Percentiles rank a stretch among this genome's conserved stretches.
phyloP scores from a whole-genome alignment of 2,113 vertebrate species.

The Eulemur macaco region DNA sequence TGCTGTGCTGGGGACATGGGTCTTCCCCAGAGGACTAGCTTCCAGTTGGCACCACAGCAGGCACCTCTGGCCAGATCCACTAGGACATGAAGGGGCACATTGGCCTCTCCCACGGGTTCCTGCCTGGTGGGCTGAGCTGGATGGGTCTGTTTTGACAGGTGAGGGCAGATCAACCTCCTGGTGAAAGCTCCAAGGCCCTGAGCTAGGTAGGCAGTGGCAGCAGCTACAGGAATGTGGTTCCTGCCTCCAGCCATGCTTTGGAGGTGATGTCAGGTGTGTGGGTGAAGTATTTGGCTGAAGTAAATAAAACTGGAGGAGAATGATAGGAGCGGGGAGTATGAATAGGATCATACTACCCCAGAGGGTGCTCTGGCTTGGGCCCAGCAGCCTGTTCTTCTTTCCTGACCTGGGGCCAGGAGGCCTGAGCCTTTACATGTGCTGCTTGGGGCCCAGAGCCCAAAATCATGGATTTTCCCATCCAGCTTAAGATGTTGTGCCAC shows the following conservation, averaged over 20 bases:
- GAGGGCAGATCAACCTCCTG: neutral
- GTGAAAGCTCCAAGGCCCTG: neutral
- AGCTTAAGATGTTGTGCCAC: neutral
- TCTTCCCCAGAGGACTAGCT: neutral
- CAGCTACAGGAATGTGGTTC: neutral
- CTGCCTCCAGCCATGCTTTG: neutral
- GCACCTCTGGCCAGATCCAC: neutral
- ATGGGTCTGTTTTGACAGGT: slow-evolving; percentile 19
- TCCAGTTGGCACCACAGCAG: neutral
- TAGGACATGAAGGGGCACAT: neutral
- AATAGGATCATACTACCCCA: neutral
- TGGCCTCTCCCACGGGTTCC: neutral
- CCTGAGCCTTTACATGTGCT: neutral
- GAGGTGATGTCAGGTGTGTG: slow-evolving; percentile 3
- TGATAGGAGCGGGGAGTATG: neutral
- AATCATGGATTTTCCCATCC: neutral
- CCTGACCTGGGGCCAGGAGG: neutral
- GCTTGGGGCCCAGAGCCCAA: neutral
- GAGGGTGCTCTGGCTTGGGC: neutral
- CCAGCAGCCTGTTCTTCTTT: neutral
- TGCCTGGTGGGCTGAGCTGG: neutral
- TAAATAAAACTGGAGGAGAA: neutral
- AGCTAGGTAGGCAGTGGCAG: neutral
- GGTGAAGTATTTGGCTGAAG: neutral
- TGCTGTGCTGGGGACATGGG: neutral